Evolutionary conservation across 1,140 invertebrate genomes (phyloP).

Genomic region (Himalopsyche phryganea): DNA sequence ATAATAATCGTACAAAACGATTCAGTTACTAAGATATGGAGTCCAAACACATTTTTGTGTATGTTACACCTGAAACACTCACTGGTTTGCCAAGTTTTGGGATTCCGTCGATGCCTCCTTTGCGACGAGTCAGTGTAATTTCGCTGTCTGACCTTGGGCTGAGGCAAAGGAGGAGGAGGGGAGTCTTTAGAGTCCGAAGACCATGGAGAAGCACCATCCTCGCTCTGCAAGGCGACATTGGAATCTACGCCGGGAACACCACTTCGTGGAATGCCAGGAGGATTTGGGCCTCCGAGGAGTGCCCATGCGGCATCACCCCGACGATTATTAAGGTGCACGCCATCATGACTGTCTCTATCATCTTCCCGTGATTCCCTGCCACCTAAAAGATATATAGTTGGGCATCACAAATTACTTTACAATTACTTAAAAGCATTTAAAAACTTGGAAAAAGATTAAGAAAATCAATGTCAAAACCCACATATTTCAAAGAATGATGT

Average conservation of each 20-base stretch:
- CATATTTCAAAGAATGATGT: too few species aligned
- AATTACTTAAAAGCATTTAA: too few species aligned
- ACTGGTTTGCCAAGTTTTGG: slow-evolving; percentile 27
- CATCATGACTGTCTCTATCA: slow-evolving; percentile 13
- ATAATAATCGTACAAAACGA: too few species aligned
- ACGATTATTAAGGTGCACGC: slow-evolving; percentile 7
- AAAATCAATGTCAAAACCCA: too few species aligned
- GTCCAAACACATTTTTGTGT: too few species aligned
- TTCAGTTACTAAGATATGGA: too few species aligned
- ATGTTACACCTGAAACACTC: too few species aligned
- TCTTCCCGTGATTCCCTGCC: slow-evolving; percentile 33
- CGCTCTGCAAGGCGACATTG: slow-evolving; percentile 34
- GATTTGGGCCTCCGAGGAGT: slow-evolving; percentile 35
- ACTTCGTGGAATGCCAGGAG: slow-evolving; percentile 34
- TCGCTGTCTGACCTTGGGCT: slow-evolving; percentile 14
- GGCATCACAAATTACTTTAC: too few species aligned
- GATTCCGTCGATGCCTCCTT: slow-evolving; percentile 30
- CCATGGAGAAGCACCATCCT: slow-evolving; percentile 65
- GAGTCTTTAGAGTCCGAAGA: slow-evolving; percentile 72
- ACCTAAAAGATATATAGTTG: slow-evolving; percentile 32
- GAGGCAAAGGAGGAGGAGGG: slow-evolving; percentile 30
- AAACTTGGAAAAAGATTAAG: too few species aligned
- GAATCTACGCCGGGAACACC: slow-evolving; percentile 31
- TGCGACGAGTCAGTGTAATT: slow-evolving; percentile 5
- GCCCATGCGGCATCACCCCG: slow-evolving; percentile 37